Evolutionary conservation across 2,797 vertebrate species (phyloP).

Genomic region (Sebastes paucispinis): DNA sequence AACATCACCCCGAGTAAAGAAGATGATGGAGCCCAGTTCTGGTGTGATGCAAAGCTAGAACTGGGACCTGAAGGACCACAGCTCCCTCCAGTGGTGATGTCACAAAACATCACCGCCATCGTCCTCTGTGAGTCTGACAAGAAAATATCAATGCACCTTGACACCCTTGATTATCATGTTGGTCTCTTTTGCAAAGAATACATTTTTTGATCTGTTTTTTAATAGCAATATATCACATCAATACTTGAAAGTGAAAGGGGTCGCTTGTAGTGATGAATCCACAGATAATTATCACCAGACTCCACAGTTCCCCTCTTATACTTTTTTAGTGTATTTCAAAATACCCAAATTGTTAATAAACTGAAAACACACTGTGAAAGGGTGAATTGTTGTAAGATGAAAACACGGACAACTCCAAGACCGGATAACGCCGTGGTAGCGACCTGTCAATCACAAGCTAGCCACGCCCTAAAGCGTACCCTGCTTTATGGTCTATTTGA

Average conservation of each 20-base stretch:
- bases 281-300: background rate
- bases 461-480: no score
- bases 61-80: slow-evolving; percentile 56
- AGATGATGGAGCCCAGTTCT: slow-evolving; percentile 62
- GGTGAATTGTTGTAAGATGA: fast-evolving
- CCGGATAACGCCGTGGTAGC: no score
- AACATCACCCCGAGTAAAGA: slow-evolving; percentile 31
- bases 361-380: no score
- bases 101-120: background rate
- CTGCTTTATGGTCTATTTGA: no score
- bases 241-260: background rate
- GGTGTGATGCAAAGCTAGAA: slow-evolving; percentile 68
- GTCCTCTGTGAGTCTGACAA: slow-evolving; percentile 67
- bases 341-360: no score
- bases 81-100: slow-evolving; percentile 12
- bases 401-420: no score
- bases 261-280: background rate
- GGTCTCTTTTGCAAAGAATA: background rate
- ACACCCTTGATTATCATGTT: background rate
- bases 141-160: background rate
- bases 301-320: background rate
- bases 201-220: background rate
- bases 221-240: background rate
- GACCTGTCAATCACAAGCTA: no score
- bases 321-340: background rate